phyloP scores from a whole-genome alignment of 2,888 invertebrate species.

The Xestia c-nigrum region DNA sequence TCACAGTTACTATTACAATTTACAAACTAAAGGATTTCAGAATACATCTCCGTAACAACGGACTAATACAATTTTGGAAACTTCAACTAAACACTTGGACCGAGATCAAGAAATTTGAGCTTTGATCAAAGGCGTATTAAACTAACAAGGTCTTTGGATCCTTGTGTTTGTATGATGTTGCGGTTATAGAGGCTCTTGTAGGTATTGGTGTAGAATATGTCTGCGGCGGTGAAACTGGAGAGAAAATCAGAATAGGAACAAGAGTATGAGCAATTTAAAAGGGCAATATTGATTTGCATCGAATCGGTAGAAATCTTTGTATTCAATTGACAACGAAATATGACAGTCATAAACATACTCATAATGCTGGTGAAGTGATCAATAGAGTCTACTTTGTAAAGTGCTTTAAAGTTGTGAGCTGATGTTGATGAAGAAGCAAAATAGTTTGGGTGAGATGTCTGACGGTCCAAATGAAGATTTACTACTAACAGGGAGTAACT shows the following conservation, averaged over 20 bases:
- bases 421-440: not conserved
- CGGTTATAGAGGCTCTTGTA: conserved; percentile 1
- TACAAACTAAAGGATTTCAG: conserved; percentile 52
- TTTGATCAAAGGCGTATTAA: conserved; percentile 59
- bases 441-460: not conserved
- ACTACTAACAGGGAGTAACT: not conserved
- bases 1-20: conserved; percentile 47
- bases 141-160: conserved; percentile 47
- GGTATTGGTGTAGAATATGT: conserved; percentile 5
- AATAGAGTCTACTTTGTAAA: conserved; percentile 1
- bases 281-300: not conserved
- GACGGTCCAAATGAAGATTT: not conserved
- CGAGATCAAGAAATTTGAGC: conserved; percentile 52
- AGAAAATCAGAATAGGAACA: not conserved
- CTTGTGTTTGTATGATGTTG: conserved; percentile 46
- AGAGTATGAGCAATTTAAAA: not conserved
- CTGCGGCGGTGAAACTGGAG: not conserved
- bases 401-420: not conserved
- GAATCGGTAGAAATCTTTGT: not conserved
- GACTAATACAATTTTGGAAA: conserved; percentile 57
- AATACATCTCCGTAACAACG: conserved; percentile 46
- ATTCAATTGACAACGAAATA: not conserved
- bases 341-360: not conserved
- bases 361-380: not conserved
- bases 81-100: conserved; percentile 54